Evolutionary conservation across 2,888 invertebrate species (phyloP).

Genomic region (Dolomedes plantarius): DNA sequence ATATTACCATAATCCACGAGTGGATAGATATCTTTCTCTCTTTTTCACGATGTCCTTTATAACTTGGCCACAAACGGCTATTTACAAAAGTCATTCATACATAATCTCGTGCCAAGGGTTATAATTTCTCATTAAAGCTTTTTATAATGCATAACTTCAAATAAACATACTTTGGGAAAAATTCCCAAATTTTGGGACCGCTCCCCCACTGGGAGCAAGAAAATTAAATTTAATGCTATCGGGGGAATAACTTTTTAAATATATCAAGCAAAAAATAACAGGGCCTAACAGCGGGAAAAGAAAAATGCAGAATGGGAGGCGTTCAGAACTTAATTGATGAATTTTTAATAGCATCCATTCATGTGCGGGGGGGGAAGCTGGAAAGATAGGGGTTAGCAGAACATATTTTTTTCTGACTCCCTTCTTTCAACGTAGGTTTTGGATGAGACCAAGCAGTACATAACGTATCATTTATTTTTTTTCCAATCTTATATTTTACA

Average conservation of each 20-base stretch:
- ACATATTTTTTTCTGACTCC: slow-evolving; percentile 44
- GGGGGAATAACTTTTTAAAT: slow-evolving; percentile 69
- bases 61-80: too few species aligned
- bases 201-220: slow-evolving; percentile 50
- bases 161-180: background rate
- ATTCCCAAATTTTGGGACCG: slow-evolving; percentile 46
- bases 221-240: slow-evolving; percentile 70
- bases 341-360: slow-evolving; percentile 71
- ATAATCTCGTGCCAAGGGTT: background rate
- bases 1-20: too few species aligned
- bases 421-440: slow-evolving; percentile 31
- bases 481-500: background rate
- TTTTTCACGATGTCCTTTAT: too few species aligned
- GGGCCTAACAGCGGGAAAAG: slow-evolving; percentile 25
- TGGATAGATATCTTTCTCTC: too few species aligned
- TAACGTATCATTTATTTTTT: slow-evolving; percentile 38
- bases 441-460: slow-evolving; percentile 58
- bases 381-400: slow-evolving; percentile 56
- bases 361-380: slow-evolving; percentile 27
- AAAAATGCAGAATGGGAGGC: slow-evolving; percentile 38
- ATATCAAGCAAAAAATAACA: slow-evolving; percentile 42
- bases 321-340: slow-evolving; percentile 69
- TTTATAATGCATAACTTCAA: background rate
- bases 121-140: background rate
- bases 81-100: background rate